These are phyloP conservation scores for Myotis daubentonii DNA, from an alignment of 2,797 vertebrate genomes.

Conservation along the genomic window DNA sequence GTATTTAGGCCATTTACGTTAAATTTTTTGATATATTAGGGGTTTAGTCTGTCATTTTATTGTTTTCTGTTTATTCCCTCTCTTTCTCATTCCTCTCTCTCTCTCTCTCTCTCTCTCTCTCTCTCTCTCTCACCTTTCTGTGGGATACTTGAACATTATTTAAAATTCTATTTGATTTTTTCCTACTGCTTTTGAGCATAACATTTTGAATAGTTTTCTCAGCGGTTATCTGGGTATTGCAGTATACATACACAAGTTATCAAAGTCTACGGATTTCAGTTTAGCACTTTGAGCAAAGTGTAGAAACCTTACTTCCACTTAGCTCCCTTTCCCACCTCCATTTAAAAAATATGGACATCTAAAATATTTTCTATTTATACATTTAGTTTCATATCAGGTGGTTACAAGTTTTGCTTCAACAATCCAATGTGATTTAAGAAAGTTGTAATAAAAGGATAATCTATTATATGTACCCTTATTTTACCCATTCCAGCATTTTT, in stretches of 20 bases:
- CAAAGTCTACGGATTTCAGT: neutral
- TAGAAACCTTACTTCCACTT: neutral
- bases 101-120: too few species aligned
- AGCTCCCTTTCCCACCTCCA: neutral
- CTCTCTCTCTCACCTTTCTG: neutral
- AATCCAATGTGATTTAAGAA: neutral
- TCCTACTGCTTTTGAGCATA: neutral
- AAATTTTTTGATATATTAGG: neutral
- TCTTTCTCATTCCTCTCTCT: neutral
- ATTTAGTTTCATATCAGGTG: accelerated
- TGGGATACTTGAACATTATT: neutral
- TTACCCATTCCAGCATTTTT: too few species aligned
- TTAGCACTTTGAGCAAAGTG: neutral
- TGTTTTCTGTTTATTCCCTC: neutral
- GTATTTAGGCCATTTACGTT: neutral
- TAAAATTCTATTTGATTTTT: neutral
- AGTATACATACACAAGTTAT: accelerated
- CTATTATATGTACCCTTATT: accelerated
- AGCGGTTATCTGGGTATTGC: neutral
- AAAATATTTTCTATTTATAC: accelerated
- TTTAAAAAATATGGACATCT: neutral
- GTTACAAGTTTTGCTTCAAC: neutral
- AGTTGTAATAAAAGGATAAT: neutral
- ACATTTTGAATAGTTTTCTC: neutral
- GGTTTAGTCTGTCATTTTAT: neutral